phyloP scores from a whole-genome alignment of 2,797 vertebrate species.

The Clamator glandarius region DNA sequence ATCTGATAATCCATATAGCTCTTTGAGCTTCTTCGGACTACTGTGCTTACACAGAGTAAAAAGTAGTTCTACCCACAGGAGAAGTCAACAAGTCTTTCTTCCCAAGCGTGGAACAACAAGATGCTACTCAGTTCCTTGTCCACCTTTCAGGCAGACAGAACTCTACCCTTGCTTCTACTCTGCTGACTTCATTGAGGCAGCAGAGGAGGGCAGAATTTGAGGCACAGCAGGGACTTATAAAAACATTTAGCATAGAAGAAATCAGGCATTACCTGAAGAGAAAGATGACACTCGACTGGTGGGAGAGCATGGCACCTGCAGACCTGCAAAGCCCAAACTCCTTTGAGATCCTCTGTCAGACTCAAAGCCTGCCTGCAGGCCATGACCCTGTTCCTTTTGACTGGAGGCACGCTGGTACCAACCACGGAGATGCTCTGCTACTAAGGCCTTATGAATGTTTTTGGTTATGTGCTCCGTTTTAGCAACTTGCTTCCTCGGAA shows the following conservation, averaged over 20 bases:
- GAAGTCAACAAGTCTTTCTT: not conserved
- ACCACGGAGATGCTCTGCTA: conserved; percentile 91
- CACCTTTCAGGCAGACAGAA: not conserved
- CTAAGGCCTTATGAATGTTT: conserved; percentile 91
- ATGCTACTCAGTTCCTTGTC: not conserved
- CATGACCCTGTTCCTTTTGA: conserved; percentile 80
- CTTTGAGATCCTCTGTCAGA: conserved; percentile 88
- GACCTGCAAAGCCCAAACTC: conserved; percentile 84
- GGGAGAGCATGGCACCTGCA: conserved; percentile 83
- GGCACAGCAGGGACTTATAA: not conserved
- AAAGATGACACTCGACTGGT: conserved; percentile 83
- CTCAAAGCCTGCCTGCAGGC: conserved; percentile 82
- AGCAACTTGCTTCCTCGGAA: conserved; percentile 82
- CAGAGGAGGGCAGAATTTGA: rapidly evolving
- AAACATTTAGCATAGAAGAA: not conserved
- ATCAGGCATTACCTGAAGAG: conserved; percentile 82
- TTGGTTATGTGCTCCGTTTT: conserved; percentile 84
- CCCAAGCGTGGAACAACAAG: not conserved
- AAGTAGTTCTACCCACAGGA: not conserved
- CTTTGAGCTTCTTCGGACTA: not conserved
- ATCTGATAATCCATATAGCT: not conserved
- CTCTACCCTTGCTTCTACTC: not conserved
- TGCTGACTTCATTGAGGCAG: not conserved
- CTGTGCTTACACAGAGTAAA: not conserved
- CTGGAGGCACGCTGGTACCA: conserved; percentile 94